These are phyloP conservation scores for Ondatra zibethicus DNA, from an alignment of 2,113 vertebrate genomes.

Conservation along the genomic window DNA sequence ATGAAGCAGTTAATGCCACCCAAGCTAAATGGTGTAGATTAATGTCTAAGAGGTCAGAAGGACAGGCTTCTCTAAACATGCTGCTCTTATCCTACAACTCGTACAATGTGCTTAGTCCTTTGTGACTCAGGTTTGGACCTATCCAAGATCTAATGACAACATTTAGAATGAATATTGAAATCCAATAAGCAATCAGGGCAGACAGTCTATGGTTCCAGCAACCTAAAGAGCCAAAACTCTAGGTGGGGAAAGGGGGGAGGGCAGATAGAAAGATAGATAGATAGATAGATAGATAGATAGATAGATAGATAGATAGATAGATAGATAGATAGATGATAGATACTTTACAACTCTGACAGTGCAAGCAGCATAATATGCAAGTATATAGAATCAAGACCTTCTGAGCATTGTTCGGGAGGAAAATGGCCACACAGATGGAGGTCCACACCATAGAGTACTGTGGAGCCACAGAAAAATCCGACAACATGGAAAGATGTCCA, in stretches of 20 bases:
- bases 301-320: no score
- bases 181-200: not conserved
- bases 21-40: not conserved
- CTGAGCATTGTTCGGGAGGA: not conserved
- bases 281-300: no score
- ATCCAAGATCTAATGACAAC: not conserved
- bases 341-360: not conserved
- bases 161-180: not conserved
- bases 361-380: not conserved
- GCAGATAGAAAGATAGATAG: no score
- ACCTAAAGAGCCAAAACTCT: not conserved
- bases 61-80: slow-evolving; percentile 27
- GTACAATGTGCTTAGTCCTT: not conserved
- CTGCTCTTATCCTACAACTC: slow-evolving; percentile 2
- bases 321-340: no score
- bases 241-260: not conserved
- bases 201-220: not conserved
- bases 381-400: not conserved
- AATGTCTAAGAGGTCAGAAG: not conserved
- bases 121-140: not conserved
- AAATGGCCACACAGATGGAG: not conserved
- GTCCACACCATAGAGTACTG: not conserved
- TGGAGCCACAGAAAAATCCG: not conserved
- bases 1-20: not conserved
- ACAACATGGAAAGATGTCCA: not conserved